Conservation (phyloP, 2,888 invertebrate species). For the Trisateles emortualis region DNA sequence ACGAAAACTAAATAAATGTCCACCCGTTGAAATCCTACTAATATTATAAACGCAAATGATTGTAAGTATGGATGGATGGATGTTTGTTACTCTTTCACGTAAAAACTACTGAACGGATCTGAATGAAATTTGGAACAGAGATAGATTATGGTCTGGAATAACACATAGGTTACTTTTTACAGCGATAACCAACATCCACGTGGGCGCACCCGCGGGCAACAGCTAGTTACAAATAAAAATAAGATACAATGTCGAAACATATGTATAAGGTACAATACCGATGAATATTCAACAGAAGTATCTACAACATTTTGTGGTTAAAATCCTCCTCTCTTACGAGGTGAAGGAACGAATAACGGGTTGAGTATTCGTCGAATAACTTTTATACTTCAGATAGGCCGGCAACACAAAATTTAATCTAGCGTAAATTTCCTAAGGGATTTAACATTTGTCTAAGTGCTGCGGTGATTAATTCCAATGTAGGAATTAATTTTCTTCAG, state of each 20-base stretch:
- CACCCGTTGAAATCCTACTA: too few species aligned
- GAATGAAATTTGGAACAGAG: too few species aligned
- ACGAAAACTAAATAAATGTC: too few species aligned
- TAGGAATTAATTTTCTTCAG: constrained; percentile 11
- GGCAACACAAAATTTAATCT: constrained; percentile 29
- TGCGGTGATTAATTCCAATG: constrained; percentile 31
- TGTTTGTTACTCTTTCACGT: too few species aligned
- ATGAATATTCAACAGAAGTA: constrained; percentile 32
- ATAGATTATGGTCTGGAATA: too few species aligned
- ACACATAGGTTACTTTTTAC: too few species aligned
- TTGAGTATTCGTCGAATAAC: constrained; percentile 21
- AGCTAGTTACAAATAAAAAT: too few species aligned
- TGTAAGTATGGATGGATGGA: too few species aligned
- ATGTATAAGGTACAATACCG: background rate
- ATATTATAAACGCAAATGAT: too few species aligned
- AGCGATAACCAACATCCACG: too few species aligned
- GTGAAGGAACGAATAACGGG: constrained; percentile 35
- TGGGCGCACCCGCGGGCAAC: too few species aligned
- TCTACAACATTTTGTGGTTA: constrained; percentile 31
- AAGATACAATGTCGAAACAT: background rate
- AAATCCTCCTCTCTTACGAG: constrained; percentile 22
- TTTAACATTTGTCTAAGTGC: constrained; percentile 18
- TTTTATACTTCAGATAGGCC: constrained; percentile 12
- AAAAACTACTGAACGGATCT: too few species aligned
- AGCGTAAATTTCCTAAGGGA: constrained; percentile 40